Evolutionary conservation across 2,113 vertebrate species (phyloP).

Genomic region (Emydocephalus ijimae): DNA sequence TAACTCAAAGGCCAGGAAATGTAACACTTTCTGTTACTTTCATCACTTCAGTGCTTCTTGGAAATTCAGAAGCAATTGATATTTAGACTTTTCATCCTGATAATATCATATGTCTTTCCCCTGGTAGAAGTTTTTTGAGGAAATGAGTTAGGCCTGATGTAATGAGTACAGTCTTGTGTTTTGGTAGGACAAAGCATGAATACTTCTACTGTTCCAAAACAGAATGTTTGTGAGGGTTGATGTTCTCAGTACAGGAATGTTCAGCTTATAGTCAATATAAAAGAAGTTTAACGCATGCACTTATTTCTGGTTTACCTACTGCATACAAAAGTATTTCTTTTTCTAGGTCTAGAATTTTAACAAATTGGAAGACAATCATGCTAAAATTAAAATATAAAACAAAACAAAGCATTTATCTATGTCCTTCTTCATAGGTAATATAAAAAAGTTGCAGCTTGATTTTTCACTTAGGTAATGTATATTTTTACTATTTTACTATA

Average conservation of each 20-base stretch:
- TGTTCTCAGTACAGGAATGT: background rate
- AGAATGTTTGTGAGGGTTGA: background rate
- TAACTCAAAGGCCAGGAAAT: background rate
- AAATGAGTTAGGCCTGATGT: background rate
- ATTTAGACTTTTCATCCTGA: background rate
- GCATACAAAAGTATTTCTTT: background rate
- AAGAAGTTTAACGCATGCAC: background rate
- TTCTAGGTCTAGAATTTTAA: background rate
- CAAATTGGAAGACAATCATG: background rate
- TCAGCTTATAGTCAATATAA: background rate
- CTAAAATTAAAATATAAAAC: background rate
- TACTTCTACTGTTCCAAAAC: background rate
- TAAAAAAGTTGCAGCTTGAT: background rate
- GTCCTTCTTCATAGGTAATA: background rate
- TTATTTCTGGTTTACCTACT: background rate
- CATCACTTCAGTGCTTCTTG: background rate
- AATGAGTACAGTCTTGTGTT: background rate
- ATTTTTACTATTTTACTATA: background rate
- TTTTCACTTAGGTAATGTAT: background rate
- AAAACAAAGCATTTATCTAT: background rate
- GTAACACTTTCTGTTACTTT: background rate
- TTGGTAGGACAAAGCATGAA: background rate
- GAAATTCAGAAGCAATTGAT: background rate
- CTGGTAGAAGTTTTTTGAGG: background rate
- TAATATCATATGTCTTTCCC: background rate